Evolutionary conservation across 2,888 invertebrate species (phyloP).

Genomic region (Dastarcus helophoroides): DNA sequence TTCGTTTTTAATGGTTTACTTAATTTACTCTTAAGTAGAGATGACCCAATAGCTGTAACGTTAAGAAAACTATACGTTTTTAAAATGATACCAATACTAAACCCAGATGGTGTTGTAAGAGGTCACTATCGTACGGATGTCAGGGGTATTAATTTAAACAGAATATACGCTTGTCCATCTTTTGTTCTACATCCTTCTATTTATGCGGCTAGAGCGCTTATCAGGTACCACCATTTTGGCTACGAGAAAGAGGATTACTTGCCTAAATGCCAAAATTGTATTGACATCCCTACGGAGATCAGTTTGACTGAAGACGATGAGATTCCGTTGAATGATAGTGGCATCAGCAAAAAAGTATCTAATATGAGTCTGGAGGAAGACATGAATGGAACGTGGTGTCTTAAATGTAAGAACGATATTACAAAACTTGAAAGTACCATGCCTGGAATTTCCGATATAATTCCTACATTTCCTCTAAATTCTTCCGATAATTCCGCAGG

Average conservation of each 20-base stretch:
- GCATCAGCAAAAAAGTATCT: constrained; percentile 30
- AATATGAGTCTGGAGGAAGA: constrained; percentile 32
- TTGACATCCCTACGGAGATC: constrained; percentile 11
- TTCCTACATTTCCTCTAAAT: constrained; percentile 36
- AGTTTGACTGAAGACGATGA: constrained; percentile 15
- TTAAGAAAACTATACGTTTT: constrained; percentile 71
- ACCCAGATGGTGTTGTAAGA: constrained; percentile 80
- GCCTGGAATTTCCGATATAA: constrained; percentile 39
- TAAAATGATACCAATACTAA: constrained; percentile 81
- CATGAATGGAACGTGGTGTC: constrained; percentile 37
- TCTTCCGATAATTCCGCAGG: constrained; percentile 17
- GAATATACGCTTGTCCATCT: constrained; percentile 74
- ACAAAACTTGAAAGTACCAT: constrained; percentile 36
- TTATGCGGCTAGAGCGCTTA: constrained; percentile 69
- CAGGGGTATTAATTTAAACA: constrained; percentile 76
- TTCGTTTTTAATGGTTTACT: constrained; percentile 84
- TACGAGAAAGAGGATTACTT: constrained; percentile 38
- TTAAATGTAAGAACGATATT: constrained; percentile 40
- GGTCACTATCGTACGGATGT: constrained; percentile 84
- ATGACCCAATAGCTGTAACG: constrained; percentile 62
- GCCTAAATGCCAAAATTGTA: constrained; percentile 17
- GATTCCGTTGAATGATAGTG: constrained; percentile 15
- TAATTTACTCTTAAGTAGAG: constrained; percentile 60
- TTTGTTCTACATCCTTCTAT: constrained; percentile 68
- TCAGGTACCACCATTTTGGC: constrained; percentile 56